Evolutionary conservation across 2,888 invertebrate genomes (phyloP).

Genomic region (Parthenolecanium corni): DNA sequence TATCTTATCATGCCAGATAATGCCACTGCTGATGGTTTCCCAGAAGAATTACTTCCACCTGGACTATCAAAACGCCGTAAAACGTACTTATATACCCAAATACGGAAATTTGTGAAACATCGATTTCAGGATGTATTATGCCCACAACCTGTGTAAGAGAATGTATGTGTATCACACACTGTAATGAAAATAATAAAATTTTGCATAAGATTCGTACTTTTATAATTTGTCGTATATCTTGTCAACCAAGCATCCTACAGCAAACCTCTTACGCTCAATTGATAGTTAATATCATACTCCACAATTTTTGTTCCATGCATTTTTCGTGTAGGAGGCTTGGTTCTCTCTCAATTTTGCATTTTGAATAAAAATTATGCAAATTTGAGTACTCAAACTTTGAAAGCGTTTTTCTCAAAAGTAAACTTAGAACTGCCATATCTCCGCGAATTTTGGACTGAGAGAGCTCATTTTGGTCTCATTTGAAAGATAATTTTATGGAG

Average conservation of each 20-base stretch:
- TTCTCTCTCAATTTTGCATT: background rate
- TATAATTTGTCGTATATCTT: background rate
- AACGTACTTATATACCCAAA: background rate
- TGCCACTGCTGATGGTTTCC: background rate
- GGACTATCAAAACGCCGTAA: background rate
- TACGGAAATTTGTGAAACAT: background rate
- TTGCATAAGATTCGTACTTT: no score
- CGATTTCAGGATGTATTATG: background rate
- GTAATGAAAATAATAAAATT: background rate
- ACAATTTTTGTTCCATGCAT: background rate
- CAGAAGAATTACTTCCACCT: background rate
- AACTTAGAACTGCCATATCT: no score
- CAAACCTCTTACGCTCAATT: background rate
- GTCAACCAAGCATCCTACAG: background rate
- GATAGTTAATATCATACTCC: background rate
- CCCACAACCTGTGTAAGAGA: background rate
- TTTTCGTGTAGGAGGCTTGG: background rate
- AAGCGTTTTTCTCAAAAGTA: no score
- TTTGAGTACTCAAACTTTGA: no score
- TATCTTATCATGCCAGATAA: background rate
- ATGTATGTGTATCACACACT: background rate
- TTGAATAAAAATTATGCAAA: background rate
- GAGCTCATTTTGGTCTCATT: constrained; percentile 2
- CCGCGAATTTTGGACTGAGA: background rate
- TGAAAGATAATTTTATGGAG: constrained; percentile 2